Base-by-base conservation (phyloP, 2,113 vertebrate genomes). In the Nerophis lumbriciformis region DNA sequence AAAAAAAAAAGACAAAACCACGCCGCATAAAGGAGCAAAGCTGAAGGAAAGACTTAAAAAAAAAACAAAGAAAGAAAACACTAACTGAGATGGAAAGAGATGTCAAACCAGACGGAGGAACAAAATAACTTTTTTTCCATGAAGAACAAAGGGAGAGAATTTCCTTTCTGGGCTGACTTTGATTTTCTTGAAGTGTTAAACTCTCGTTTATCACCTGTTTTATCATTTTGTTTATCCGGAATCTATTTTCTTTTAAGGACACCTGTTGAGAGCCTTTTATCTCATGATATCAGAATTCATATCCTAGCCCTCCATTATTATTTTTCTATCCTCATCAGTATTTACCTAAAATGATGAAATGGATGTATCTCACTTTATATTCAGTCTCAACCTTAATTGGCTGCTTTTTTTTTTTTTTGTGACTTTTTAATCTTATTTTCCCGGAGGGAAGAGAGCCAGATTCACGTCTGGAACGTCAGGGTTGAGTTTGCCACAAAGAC, bases 401-500 rank as follows among this genome's bases (percentile, higher is more conserved):
- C 61, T 65, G 69, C 55, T 72, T 68, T 70, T 75, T 72, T 52
- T 72, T 37, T 65, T 65, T 71, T 65, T 36, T 78, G 28, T 28
- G 28, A 28, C 28, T 28, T 28, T 28, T 28, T 28, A 28, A 28
- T 28, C 28, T 68, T 73, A 59, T 68, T 65, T 87, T 85, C 81
- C 81, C 79, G 71, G 82, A 78, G 88, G 83, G 56, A 72, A 77
- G 77, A 69, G 73, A 80, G 62, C 77, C 75, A 69, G 76, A 84
- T 69, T 38, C 78, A 63, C 70, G 75, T 50, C 76, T 79, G 84
- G 84, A 84, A 81, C 84, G 87, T 89, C 84, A 87, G 84, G 86
- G 85, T 88, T 68, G 71, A 83, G 80, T 88, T 87, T 90, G 88
- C 87, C 88, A 89, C 86, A 88, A 87, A 89, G 86, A 90, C 89